Evolutionary conservation across 2,888 invertebrate species (phyloP).

Genomic region (Eulithis prunata): DNA sequence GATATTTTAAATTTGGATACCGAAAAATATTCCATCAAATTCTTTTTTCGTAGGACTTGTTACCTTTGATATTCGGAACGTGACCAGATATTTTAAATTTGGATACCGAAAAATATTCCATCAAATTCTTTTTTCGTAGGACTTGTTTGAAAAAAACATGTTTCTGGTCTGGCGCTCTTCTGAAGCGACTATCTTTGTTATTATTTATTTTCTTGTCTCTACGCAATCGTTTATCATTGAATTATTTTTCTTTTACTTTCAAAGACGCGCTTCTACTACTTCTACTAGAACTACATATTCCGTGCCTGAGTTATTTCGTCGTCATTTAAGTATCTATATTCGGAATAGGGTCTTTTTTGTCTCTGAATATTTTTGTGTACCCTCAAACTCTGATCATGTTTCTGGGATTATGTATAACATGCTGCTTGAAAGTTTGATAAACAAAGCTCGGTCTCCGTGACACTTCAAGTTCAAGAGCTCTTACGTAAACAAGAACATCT

Average conservation of each 20-base stretch:
- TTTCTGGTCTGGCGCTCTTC: conserved; percentile 6
- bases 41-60: too few species aligned
- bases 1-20: conserved; percentile 35
- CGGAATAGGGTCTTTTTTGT: too few species aligned
- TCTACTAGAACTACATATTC: too few species aligned
- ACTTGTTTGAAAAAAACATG: conserved; percentile 23
- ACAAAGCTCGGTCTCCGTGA: conserved; percentile 23
- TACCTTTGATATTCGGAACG: conserved; percentile 34
- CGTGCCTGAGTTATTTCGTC: too few species aligned
- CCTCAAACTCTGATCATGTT: neutral
- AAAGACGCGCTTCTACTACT: too few species aligned
- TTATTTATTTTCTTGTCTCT: too few species aligned
- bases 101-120: conserved; percentile 27
- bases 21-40: conserved; percentile 27
- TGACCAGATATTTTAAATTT: conserved; percentile 41
- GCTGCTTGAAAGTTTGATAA: conserved; percentile 14
- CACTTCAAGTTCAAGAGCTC: conserved; percentile 32
- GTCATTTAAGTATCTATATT: too few species aligned
- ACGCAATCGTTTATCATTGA: too few species aligned
- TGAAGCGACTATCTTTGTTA: neutral
- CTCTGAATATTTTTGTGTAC: too few species aligned
- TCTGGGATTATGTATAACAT: neutral
- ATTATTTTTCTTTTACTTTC: too few species aligned
- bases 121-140: conserved; percentile 20
- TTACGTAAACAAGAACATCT: conserved; percentile 39